These are phyloP conservation scores for Brachypterus glaber DNA, from an alignment of 2,888 invertebrate species.

Conservation along the genomic window DNA sequence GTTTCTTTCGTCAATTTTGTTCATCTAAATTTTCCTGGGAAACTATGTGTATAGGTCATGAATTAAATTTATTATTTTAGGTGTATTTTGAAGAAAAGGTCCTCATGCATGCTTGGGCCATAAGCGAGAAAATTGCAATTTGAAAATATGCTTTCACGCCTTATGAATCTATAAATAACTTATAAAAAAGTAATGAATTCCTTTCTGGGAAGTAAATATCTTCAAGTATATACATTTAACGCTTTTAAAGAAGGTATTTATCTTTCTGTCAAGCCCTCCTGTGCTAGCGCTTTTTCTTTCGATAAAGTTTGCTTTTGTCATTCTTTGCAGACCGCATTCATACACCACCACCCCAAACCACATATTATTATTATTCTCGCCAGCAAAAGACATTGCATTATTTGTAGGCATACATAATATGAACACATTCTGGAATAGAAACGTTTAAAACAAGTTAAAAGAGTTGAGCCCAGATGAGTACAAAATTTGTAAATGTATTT, in stretches of 20 bases:
- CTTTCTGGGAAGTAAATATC: constrained; percentile 22
- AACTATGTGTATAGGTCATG: no score
- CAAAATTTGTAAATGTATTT: no score
- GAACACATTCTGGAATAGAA: no score
- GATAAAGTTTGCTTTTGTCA: constrained; percentile 35
- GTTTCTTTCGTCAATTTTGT: no score
- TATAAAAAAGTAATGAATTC: constrained; percentile 23
- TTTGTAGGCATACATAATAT: no score
- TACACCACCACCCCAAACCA: constrained; percentile 24
- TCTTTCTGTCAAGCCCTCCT: constrained; percentile 32
- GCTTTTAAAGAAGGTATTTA: constrained; percentile 32
- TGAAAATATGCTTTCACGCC: constrained; percentile 9
- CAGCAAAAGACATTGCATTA: no score
- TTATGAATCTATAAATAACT: constrained; percentile 26
- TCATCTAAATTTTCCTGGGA: no score
- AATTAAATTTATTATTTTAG: neutral
- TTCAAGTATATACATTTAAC: constrained; percentile 24
- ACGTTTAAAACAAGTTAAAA: no score
- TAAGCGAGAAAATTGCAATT: constrained; percentile 2
- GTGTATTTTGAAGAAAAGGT: no score
- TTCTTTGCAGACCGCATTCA: constrained; percentile 34
- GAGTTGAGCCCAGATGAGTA: no score
- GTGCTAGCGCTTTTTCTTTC: constrained; percentile 31
- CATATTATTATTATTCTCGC: no score
- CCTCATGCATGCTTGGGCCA: no score